Evolutionary conservation across 2,888 invertebrate species (phyloP).

Genomic region (Nebria salina): DNA sequence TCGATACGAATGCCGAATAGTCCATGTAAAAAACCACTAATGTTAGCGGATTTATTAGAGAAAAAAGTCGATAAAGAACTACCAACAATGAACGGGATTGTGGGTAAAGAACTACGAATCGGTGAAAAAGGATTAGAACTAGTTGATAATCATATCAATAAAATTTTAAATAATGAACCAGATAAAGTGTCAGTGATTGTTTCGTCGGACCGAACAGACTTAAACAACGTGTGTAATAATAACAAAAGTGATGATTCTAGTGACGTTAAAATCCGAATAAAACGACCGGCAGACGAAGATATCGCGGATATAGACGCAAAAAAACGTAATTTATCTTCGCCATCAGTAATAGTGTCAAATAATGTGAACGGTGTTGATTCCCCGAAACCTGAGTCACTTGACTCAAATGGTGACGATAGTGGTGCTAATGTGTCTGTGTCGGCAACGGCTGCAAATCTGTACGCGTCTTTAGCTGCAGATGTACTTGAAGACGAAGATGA

Average conservation of each 20-base stretch:
- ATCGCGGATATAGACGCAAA: slow-evolving; percentile 63
- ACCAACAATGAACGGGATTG: slow-evolving; percentile 67
- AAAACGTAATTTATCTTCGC: slow-evolving; percentile 59
- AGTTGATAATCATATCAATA: slow-evolving; percentile 69
- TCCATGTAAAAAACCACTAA: slow-evolving; percentile 70
- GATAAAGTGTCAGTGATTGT: slow-evolving; percentile 50
- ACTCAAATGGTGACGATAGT: slow-evolving; percentile 64
- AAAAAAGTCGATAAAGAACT: slow-evolving; percentile 75
- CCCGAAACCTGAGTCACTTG: slow-evolving; percentile 63
- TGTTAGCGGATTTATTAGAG: slow-evolving; percentile 85
- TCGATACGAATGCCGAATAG: slow-evolving; percentile 54
- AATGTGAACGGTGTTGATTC: slow-evolving; percentile 60
- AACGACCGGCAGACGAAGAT: slow-evolving; percentile 59
- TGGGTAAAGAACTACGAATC: slow-evolving; percentile 67
- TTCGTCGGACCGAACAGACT: slow-evolving; percentile 46
- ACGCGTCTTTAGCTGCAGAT: slow-evolving; percentile 86
- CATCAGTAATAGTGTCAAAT: slow-evolving; percentile 57
- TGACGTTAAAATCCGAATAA: slow-evolving; percentile 60
- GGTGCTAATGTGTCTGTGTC: slow-evolving; percentile 72
- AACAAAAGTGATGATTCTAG: slow-evolving; percentile 55
- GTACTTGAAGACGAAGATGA: slow-evolving; percentile 84
- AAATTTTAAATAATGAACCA: slow-evolving; percentile 61
- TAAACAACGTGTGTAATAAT: slow-evolving; percentile 43
- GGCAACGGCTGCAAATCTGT: slow-evolving; percentile 85
- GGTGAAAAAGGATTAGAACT: slow-evolving; percentile 70